These are phyloP conservation scores for Lota lota DNA, from an alignment of 2,113 vertebrate species.

Conservation along the genomic window DNA sequence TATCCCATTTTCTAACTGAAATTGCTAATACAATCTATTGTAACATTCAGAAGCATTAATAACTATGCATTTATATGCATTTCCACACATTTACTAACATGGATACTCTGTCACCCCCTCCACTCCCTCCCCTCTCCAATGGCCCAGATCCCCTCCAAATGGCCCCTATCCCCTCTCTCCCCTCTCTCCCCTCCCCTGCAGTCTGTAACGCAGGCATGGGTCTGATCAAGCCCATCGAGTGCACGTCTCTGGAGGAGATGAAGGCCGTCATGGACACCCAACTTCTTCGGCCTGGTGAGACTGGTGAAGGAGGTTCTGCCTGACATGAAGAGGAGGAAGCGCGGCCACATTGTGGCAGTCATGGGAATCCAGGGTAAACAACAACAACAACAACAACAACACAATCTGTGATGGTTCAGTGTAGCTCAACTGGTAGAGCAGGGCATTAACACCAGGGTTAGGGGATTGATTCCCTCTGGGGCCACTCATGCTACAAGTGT, in stretches of 20 bases:
- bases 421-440: too few species aligned
- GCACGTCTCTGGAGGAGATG: conserved; percentile 83
- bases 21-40: too few species aligned
- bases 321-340: conserved; percentile 85
- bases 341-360: conserved; percentile 82
- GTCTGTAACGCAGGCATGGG: conserved; percentile 87
- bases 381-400: too few species aligned
- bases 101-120: too few species aligned
- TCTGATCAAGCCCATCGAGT: conserved; percentile 84
- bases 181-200: conserved; percentile 39
- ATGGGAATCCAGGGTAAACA: conserved; percentile 84
- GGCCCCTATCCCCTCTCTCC: too few species aligned
- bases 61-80: too few species aligned
- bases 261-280: conserved; percentile 85
- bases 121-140: background rate
- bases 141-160: too few species aligned
- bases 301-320: conserved; percentile 82
- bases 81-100: too few species aligned
- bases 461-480: too few species aligned
- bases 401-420: background rate
- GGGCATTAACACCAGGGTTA: background rate
- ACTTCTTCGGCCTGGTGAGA: conserved; percentile 84
- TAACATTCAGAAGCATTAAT: too few species aligned
- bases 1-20: too few species aligned
- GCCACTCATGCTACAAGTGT: too few species aligned